These are phyloP conservation scores for Alloscopus bannaensis DNA, from an alignment of 2,888 invertebrate genomes.

Conservation along the genomic window DNA sequence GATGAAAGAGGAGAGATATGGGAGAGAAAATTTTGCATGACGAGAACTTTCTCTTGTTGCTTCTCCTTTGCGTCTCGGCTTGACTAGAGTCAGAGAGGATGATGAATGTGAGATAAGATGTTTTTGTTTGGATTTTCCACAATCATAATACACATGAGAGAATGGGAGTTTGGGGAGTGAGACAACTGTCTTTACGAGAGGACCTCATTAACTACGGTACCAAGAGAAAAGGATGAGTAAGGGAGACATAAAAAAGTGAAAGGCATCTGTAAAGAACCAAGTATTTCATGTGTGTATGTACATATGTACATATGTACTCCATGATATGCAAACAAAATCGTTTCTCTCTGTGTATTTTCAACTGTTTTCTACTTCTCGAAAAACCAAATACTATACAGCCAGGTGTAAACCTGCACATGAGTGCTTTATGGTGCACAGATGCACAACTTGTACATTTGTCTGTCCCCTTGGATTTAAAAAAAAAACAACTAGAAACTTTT, in stretches of 20 bases:
- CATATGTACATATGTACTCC: slow-evolving; percentile 6
- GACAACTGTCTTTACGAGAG: neutral
- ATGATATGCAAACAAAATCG: no score
- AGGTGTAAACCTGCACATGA: no score
- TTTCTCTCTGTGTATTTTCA: no score
- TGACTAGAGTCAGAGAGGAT: neutral
- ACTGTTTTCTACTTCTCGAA: no score
- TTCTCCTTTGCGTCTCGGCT: slow-evolving; percentile 12
- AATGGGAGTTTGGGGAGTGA: neutral
- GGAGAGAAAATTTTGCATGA: neutral
- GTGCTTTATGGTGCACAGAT: no score
- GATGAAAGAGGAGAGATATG: neutral
- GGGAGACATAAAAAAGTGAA: slow-evolving; percentile 8
- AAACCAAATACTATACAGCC: no score
- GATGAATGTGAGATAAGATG: neutral
- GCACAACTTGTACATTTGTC: no score
- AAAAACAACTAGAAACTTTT: no score
- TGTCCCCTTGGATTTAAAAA: no score
- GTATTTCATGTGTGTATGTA: neutral
- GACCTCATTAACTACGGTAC: neutral
- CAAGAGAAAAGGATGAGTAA: neutral
- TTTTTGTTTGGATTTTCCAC: slow-evolving; percentile 10
- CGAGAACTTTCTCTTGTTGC: slow-evolving; percentile 8
- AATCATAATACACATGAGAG: neutral
- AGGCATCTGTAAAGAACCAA: neutral